Conservation (phyloP, 2,888 invertebrate species). For the Hypercompe scribonia region DNA sequence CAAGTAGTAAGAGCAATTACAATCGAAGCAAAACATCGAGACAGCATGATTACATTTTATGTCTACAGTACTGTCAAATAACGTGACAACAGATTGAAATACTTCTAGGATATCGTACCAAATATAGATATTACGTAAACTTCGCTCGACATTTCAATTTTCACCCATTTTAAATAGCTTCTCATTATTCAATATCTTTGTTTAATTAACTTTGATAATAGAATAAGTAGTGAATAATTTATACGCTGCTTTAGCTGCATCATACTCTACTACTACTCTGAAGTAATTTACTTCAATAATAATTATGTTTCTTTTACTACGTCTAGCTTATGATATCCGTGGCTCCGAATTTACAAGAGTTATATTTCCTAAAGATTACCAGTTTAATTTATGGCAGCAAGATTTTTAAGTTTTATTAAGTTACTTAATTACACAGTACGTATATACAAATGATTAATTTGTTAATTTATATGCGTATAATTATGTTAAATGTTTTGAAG, state of each 20-base stretch:
- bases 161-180: neutral
- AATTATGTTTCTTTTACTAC: slow-evolving; percentile 21
- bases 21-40: slow-evolving; percentile 13
- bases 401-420: slow-evolving; percentile 45
- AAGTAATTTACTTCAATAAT: slow-evolving; percentile 1
- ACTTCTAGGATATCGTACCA: slow-evolving; percentile 4
- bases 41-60: slow-evolving; percentile 25
- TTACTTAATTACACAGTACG: slow-evolving; percentile 45
- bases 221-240: neutral
- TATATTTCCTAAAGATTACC: slow-evolving; percentile 24
- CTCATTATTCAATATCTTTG: too few species aligned
- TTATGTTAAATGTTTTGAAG: slow-evolving; percentile 28
- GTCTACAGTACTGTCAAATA: slow-evolving; percentile 10
- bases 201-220: slow-evolving; percentile 7
- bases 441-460: slow-evolving; percentile 41
- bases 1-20: slow-evolving; percentile 18
- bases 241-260: neutral
- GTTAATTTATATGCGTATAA: slow-evolving; percentile 43
- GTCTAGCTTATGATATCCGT: slow-evolving; percentile 7
- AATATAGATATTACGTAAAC: neutral
- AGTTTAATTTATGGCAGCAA: slow-evolving; percentile 19
- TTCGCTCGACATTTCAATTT: slow-evolving; percentile 7
- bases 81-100: slow-evolving; percentile 26
- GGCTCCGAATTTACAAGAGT: slow-evolving; percentile 16
- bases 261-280: neutral